Conservation (phyloP, 2,113 vertebrate species). For the Cyanoramphus novaezelandiae region DNA sequence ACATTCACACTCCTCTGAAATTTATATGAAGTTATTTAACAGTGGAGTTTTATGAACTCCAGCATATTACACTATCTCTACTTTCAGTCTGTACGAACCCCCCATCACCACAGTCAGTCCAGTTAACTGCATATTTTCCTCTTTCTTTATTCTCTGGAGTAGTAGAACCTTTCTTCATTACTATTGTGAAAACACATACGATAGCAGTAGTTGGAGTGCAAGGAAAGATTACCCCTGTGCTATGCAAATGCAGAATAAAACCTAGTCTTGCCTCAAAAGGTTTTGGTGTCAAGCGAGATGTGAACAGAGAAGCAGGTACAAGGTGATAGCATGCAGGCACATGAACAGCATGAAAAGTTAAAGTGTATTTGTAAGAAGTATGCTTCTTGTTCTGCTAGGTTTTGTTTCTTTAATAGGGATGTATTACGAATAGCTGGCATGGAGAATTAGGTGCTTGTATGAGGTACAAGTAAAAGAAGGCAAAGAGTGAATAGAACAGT, state of each 20-base stretch:
- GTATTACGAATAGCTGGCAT: neutral
- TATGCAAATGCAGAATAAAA: conserved; percentile 2
- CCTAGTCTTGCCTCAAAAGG: neutral
- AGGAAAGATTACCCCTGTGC: neutral
- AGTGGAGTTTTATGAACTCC: neutral
- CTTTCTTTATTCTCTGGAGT: neutral
- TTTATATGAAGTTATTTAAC: neutral
- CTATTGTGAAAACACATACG: neutral
- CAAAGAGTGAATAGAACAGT: neutral
- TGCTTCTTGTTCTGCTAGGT: neutral
- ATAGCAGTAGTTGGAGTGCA: neutral
- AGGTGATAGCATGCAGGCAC: neutral
- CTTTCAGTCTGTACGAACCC: neutral
- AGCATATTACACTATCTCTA: neutral
- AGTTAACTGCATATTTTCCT: neutral
- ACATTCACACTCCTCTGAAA: conserved; percentile 24
- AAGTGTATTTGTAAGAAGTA: neutral
- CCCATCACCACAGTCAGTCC: neutral
- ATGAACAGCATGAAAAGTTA: neutral
- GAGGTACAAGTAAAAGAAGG: neutral
- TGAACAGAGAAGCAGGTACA: neutral
- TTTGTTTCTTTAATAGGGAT: neutral
- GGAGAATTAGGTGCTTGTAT: neutral
- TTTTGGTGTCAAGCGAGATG: neutral
- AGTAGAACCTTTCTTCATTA: neutral